Evolutionary conservation across 2,888 invertebrate species (phyloP), one percentile per base, ranked within the genome.

Genomic region (Hedya salicella): DNA sequence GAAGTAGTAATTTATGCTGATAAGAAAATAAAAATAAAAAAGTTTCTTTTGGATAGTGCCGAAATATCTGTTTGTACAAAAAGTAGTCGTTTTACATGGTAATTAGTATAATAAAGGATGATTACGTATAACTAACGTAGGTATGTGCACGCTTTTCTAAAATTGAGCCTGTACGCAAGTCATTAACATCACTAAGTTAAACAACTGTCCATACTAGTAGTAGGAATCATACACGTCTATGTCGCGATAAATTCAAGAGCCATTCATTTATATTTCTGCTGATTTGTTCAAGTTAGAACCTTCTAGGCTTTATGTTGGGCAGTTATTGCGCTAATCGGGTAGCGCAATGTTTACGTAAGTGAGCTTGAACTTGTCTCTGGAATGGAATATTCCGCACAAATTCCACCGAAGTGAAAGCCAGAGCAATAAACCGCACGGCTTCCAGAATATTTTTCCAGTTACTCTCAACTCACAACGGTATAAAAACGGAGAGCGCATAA

Each of bases 291-390:
- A 39, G 49, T 19, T 48, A 21, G 19, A 44, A 44, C 25, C 17
- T 46, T 25, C 32, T 52, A 53, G 53, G 16, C 17, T 40, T 62
- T 46, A 25, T 39, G 21, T 16, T 36, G 36, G 32, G 36, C 19
- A 19, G 19, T 4, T 13, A 16, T 19, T 32, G 5, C 17, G 8
- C 30, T 44, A 17, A 3, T 16, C 21, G 9, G 16, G 17, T 3
- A 46, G 25, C 49, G 54, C 36, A 39, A 54, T 61, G 39, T 69
- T 69, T 66, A 68, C 59, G 60, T 67, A 69, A 68, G 19, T 67
- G 67, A 53, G 69, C 71, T 71, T 71, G 70, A 71, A 70, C 70
- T 69, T 72, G 68, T 14, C 19, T 69, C 70, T 69, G 72, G 69
- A 71, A 69, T 69, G 72, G 69, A 71, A 69, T 60, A 67, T 64